Conservation (phyloP, 2,888 invertebrate species). For the Ferrisia virgata region DNA sequence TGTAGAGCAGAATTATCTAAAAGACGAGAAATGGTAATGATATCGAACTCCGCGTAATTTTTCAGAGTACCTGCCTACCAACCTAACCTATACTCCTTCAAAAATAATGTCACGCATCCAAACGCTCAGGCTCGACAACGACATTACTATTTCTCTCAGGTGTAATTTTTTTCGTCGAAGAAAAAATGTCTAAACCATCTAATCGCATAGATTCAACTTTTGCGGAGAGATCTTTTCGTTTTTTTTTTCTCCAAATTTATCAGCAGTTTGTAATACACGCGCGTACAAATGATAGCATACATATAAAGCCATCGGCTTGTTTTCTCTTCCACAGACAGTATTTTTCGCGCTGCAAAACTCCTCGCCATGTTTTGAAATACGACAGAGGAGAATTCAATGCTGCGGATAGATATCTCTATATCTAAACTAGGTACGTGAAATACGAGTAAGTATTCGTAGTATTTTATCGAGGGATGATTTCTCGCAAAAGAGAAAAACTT, state of each 20-base stretch:
- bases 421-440: neutral
- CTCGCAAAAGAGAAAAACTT: neutral
- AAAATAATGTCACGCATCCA: neutral
- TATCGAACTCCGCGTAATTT: neutral
- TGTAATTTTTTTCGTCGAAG: neutral
- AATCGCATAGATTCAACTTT: neutral
- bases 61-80: no score
- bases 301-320: neutral
- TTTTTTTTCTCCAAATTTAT: no score
- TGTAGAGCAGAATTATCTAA: neutral
- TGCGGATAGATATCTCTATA: no score
- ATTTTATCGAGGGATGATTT: neutral
- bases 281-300: neutral
- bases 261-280: constrained; percentile 8
- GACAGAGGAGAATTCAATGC: neutral
- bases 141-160: neutral
- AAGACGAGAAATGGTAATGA: neutral
- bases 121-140: neutral
- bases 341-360: neutral
- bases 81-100: no score
- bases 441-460: no score
- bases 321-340: neutral
- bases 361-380: neutral
- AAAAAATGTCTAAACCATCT: neutral
- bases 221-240: neutral